Base-by-base conservation (phyloP, 2,113 vertebrate species). In the Scartelaos histophorus region DNA sequence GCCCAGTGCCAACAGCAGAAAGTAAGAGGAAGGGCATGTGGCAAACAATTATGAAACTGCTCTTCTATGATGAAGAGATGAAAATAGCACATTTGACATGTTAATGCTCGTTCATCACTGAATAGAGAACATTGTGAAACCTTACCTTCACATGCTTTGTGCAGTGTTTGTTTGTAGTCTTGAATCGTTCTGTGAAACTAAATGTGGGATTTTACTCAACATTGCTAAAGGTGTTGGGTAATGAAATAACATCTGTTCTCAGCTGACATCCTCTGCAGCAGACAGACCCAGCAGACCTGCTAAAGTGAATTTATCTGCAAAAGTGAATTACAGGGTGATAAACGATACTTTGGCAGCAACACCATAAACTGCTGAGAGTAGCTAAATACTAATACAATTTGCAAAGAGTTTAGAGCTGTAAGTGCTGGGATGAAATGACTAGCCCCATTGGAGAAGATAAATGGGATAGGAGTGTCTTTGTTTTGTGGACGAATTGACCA, bases 341-440 rank as follows among this genome's bases (percentile, higher is more conserved):
- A 92, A 91, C 45, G 90, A 92, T 92, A 90, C 90, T 87, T 91
- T 91, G 87, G 87, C 91, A 85, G 78, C 86, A 86, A 82, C 81
- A 85, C 89, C 76, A 82, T 74, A 87, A 89, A 92, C 89, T 92
- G 91, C 92, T 92, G 92, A 92, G 89, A 85, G 91, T 92, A 88
- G 93, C 91, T 89, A 90, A 93, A 92, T 84, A 73, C 82, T 94
- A 93, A 94, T 92, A 82, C 71, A 71, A 94, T 94, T 93, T 91
- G 84, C 82, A 82, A 86, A 89, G 87, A 91, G 89, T 93, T 92
- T 93, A 90, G 90, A 91, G 83, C 88, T 81, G 78, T 92, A 92
- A 94, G 92, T 93, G 93, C 92, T 90, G 86, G 81, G 90, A 94
- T 93, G 92, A 93, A 94, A 88, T 90, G 93, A 87, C 83, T 57